Percentiles rank a stretch among this genome's conserved stretches.
Evolutionary conservation across 2,797 vertebrate species (phyloP).

Genomic region (Rhyacichthys aspro): DNA sequence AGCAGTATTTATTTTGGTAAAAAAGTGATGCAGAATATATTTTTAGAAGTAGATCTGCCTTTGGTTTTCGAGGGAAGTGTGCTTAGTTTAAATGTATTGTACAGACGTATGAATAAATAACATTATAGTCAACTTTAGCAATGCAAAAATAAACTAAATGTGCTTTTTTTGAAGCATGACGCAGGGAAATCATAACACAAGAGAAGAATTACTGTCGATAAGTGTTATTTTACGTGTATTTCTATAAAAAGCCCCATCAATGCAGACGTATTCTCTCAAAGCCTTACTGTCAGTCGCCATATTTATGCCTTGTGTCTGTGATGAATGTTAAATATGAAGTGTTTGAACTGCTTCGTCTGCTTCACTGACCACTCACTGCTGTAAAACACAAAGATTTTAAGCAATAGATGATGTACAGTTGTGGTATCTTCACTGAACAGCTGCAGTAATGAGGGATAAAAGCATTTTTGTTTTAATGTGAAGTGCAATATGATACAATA

Average conservation of each 20-base stretch:
- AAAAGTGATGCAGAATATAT: constrained; percentile 38
- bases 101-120: constrained; percentile 13
- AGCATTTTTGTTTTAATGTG: not conserved
- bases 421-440: not conserved
- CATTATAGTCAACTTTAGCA: constrained; percentile 20
- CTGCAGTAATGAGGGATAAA: not conserved
- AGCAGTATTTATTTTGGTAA: constrained; percentile 60
- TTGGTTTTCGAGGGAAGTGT: constrained; percentile 13
- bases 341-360: not conserved
- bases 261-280: constrained; percentile 4
- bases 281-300: constrained; percentile 44
- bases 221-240: not conserved
- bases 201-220: not conserved
- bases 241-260: constrained; percentile 6
- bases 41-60: constrained; percentile 43
- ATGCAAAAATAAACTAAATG: constrained; percentile 17
- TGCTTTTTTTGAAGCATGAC: too few relatives aligned
- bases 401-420: not conserved
- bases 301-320: constrained; percentile 32
- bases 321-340: constrained; percentile 1
- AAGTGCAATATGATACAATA: not conserved
- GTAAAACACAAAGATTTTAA: not conserved
- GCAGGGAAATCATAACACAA: too few relatives aligned
- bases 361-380: not conserved
- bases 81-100: constrained; percentile 20